These are phyloP conservation scores for Cataglyphis cursor DNA, from an alignment of 2,888 invertebrate species.

Conservation along the genomic window DNA sequence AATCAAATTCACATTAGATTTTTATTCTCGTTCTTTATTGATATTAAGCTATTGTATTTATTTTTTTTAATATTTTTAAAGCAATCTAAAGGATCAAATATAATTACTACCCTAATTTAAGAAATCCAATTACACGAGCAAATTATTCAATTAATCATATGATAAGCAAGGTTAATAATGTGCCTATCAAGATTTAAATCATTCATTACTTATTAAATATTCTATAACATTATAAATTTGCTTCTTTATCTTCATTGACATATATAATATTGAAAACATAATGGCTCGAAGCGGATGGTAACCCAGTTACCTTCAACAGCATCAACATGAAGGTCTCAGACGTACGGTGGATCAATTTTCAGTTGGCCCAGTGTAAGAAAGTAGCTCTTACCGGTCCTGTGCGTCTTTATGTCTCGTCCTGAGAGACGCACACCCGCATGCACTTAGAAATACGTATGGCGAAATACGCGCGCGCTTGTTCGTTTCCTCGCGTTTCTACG, in stretches of 20 bases:
- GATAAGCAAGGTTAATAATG: neutral
- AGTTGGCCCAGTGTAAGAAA: constrained; percentile 72
- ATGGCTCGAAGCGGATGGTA: constrained; percentile 2
- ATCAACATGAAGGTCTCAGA: constrained; percentile 16
- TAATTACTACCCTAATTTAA: neutral
- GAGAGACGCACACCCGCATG: constrained; percentile 42
- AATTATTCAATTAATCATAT: neutral
- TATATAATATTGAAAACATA: neutral
- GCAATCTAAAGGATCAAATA: neutral
- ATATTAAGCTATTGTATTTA: neutral
- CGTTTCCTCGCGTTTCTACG: constrained; percentile 67
- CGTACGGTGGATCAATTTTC: constrained; percentile 73
- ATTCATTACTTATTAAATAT: neutral
- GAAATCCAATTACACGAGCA: neutral
- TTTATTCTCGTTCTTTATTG: neutral
- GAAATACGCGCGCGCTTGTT: constrained; percentile 28
- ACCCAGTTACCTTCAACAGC: constrained; percentile 19
- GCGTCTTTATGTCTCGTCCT: constrained; percentile 68
- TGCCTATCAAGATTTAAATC: neutral
- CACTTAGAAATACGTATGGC: constrained; percentile 50
- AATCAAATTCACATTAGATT: neutral
- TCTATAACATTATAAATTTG: neutral
- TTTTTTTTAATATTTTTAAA: neutral
- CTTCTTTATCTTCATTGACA: neutral
- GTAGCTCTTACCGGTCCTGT: constrained; percentile 76